These are phyloP conservation scores for Keiferia lycopersicella DNA, from an alignment of 2,888 invertebrate species.

Conservation along the genomic window DNA sequence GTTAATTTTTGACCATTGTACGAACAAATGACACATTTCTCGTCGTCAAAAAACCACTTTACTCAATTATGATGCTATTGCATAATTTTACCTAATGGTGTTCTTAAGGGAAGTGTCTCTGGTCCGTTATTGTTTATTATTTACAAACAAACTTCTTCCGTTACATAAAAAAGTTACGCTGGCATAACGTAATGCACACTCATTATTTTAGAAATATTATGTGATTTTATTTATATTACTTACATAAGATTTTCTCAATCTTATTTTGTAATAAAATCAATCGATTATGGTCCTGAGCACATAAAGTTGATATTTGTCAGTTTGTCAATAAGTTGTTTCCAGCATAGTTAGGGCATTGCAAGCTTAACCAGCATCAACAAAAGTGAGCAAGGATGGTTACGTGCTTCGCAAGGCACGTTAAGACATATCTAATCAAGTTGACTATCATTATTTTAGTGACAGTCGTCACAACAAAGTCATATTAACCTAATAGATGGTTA, in stretches of 20 bases:
- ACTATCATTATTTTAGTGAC: no score
- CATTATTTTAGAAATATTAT: background rate
- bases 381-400: no score
- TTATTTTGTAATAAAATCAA: background rate
- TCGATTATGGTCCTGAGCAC: background rate
- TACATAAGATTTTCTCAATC: background rate
- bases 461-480: no score
- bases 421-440: no score
- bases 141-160: background rate
- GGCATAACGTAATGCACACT: background rate
- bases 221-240: background rate
- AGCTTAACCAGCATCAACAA: no score
- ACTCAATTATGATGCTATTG: background rate
- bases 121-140: constrained; percentile 10
- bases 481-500: no score
- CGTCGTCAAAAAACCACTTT: background rate
- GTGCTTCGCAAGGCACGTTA: no score
- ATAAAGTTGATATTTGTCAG: no score
- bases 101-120: background rate
- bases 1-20: no score
- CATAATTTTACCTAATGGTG: background rate
- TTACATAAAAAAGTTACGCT: background rate
- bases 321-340: no score
- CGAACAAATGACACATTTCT: background rate
- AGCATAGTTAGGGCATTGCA: no score